Evolutionary conservation across 2,113 vertebrate species (phyloP).

Genomic region (Vimba vimba): DNA sequence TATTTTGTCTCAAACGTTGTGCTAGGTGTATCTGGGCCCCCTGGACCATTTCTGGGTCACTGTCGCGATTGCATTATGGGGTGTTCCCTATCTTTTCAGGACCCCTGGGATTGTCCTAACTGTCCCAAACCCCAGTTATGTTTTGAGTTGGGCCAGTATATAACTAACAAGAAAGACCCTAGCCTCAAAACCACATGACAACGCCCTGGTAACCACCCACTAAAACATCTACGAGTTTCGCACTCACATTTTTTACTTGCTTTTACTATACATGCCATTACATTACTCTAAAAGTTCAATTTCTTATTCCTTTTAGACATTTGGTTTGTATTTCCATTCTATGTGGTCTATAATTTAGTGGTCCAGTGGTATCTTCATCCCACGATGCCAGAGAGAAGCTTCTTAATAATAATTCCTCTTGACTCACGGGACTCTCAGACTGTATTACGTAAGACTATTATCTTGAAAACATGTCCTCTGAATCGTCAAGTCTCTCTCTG

Average conservation of each 20-base stretch:
- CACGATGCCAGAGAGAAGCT: neutral
- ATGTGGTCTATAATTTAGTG: conserved; percentile 11
- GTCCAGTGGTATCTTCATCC: neutral
- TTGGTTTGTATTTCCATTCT: neutral
- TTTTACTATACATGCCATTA: neutral
- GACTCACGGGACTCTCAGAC: neutral
- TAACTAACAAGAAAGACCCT: no score
- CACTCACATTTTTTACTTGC: neutral
- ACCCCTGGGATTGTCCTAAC: no score
- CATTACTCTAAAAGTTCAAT: neutral
- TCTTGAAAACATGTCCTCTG: conserved; percentile 15
- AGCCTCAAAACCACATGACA: no score
- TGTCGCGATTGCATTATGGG: no score
- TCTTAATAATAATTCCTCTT: conserved; percentile 28
- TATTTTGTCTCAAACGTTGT: neutral
- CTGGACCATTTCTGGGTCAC: no score
- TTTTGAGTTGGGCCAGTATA: no score
- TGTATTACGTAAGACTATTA: conserved; percentile 27
- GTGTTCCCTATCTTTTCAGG: no score
- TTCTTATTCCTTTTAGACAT: neutral
- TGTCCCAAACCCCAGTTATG: no score
- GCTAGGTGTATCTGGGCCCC: no score
- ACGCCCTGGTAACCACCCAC: no score
- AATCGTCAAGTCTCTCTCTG: neutral
- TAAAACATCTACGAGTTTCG: neutral